Evolutionary conservation across 2,888 invertebrate species (phyloP).

Genomic region (Epinotia demarniana): DNA sequence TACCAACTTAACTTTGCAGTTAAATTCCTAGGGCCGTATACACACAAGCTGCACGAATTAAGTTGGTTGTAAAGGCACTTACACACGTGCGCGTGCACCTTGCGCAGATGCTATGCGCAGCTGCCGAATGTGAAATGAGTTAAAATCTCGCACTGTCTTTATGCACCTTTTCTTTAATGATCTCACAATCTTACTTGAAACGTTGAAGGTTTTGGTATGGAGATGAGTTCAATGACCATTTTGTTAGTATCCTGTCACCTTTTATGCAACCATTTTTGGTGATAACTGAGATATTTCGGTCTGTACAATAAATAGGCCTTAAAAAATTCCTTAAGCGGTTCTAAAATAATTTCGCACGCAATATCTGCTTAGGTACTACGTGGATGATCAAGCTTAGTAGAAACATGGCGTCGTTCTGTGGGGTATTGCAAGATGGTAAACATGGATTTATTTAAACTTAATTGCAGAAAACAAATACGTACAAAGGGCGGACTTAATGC

Average conservation of each 20-base stretch:
- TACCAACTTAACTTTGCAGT: constrained; percentile 28
- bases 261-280: background rate
- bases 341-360: background rate
- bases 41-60: constrained; percentile 47
- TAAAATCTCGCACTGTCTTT: constrained; percentile 37
- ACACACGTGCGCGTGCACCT: constrained; percentile 70
- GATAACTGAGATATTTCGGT: background rate
- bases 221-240: constrained; percentile 1
- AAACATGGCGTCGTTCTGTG: background rate
- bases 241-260: background rate
- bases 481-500: too few relatives aligned
- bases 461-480: too few relatives aligned
- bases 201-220: background rate
- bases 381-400: background rate
- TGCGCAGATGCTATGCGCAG: constrained; percentile 71
- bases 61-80: constrained; percentile 27
- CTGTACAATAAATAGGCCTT: background rate
- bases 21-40: constrained; percentile 49
- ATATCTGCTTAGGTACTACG: background rate
- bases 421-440: background rate
- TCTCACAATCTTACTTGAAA: constrained; percentile 2
- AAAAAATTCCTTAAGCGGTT: background rate
- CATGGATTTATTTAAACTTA: background rate
- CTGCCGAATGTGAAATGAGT: constrained; percentile 55
- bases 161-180: constrained; percentile 43